Evolutionary conservation across 2,888 invertebrate genomes (phyloP).

Genomic region (Sceliomorpha sp.): DNA sequence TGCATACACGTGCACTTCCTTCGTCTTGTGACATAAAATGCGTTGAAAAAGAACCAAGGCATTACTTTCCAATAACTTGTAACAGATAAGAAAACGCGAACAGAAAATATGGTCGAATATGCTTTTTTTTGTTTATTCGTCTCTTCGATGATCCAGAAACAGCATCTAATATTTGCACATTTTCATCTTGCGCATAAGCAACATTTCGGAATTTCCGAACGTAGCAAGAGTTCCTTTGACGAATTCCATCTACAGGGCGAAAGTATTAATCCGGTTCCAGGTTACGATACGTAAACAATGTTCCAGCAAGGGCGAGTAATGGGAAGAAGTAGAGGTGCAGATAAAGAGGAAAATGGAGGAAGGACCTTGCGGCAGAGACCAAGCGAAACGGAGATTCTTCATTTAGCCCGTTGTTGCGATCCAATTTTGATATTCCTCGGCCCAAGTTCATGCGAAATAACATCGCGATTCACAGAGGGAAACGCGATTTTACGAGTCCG

Average conservation of each 20-base stretch:
- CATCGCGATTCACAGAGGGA: constrained; percentile 36
- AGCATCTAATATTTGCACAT: no score
- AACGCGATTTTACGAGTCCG: constrained; percentile 47
- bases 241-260: no score
- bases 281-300: no score
- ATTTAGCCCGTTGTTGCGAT: constrained; percentile 25
- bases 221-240: no score
- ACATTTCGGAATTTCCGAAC: no score
- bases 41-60: constrained; percentile 13
- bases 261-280: no score
- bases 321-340: no score
- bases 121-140: no score
- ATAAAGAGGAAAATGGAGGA: constrained; percentile 13
- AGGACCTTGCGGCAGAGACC: constrained; percentile 28
- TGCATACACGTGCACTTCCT: constrained; percentile 2
- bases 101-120: background rate
- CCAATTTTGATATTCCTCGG: constrained; percentile 16
- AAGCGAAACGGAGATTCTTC: constrained; percentile 40
- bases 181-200: no score
- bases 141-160: no score
- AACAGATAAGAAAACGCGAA: constrained; percentile 6
- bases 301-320: no score
- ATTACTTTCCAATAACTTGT: constrained; percentile 7
- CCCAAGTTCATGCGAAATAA: constrained; percentile 38
- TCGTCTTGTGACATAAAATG: constrained; percentile 4